Evolutionary conservation across 2,113 vertebrate species (phyloP).

Genomic region (Anguilla rostrata): DNA sequence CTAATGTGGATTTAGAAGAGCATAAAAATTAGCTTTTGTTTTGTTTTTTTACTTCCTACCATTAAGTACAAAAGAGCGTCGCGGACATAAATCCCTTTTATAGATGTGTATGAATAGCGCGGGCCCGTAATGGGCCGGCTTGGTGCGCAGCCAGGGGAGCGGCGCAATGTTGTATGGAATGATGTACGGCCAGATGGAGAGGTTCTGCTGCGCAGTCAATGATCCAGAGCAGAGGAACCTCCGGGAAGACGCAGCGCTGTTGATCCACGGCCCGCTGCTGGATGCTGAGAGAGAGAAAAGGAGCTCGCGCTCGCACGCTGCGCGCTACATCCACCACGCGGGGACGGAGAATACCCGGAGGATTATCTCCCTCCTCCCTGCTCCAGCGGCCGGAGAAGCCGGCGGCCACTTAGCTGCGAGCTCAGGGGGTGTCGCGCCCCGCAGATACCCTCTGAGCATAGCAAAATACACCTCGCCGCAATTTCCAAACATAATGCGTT

Average conservation of each 20-base stretch:
- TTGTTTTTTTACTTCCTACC: background rate
- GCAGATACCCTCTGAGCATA: slow-evolving; percentile 12
- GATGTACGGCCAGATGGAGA: slow-evolving; percentile 45
- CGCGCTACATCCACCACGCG: slow-evolving; percentile 50
- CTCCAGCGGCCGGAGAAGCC: background rate
- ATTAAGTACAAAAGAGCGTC: slow-evolving; percentile 1
- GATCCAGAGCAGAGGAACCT: slow-evolving; percentile 55
- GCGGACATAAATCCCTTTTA: slow-evolving; percentile 1
- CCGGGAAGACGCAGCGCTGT: slow-evolving; percentile 29
- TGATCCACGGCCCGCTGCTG: slow-evolving; percentile 32
- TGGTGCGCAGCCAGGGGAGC: background rate
- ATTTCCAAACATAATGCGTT: slow-evolving; percentile 11
- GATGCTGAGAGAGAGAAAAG: slow-evolving; percentile 19
- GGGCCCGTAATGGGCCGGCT: slow-evolving; percentile 11
- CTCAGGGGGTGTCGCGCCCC: slow-evolving; percentile 26
- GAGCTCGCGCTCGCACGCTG: slow-evolving; percentile 44
- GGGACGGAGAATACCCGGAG: slow-evolving; percentile 47
- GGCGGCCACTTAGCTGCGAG: slow-evolving; percentile 29
- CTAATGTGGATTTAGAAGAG: background rate
- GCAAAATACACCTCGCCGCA: slow-evolving; percentile 28
- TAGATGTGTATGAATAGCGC: background rate
- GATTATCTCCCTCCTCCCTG: slow-evolving; percentile 40
- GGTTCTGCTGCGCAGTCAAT: slow-evolving; percentile 67
- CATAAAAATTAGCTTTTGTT: background rate
- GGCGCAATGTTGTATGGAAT: slow-evolving; percentile 60